Percentiles rank a stretch among this genome's conserved stretches.
These are phyloP conservation scores for Clarias magur DNA, from an alignment of 2,113 vertebrate species.

Conservation along the genomic window DNA sequence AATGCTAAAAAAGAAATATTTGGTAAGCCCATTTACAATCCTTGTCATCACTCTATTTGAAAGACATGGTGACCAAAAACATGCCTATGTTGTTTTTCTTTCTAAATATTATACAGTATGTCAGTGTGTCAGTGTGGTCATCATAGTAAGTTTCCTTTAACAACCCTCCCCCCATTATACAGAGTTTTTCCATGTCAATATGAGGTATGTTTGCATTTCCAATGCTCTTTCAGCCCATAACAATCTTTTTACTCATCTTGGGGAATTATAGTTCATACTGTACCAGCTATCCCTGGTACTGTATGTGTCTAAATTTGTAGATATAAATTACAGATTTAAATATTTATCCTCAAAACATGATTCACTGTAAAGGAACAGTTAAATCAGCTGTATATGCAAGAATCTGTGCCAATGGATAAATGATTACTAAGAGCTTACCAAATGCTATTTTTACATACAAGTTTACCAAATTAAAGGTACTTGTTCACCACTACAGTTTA, in stretches of 20 bases:
- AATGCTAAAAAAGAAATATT: not conserved
- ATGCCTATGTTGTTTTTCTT: not conserved
- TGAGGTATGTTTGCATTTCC: not conserved
- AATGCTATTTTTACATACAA: slow-evolving; percentile 45
- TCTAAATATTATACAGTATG: not conserved
- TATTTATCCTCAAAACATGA: not conserved
- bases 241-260: not conserved
- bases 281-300: not conserved
- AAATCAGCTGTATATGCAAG: not conserved
- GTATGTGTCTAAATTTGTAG: not conserved
- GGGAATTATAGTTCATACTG: not conserved
- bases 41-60: not conserved
- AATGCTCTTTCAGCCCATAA: not conserved
- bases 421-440: slow-evolving; percentile 15
- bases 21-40: not conserved
- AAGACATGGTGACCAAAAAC: not conserved
- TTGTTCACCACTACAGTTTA: slow-evolving; percentile 12
- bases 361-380: not conserved
- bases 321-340: not conserved
- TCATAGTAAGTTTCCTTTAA: slow-evolving; percentile 16
- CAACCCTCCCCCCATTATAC: not conserved
- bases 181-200: not conserved
- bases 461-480: slow-evolving; percentile 39
- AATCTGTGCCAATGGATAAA: not conserved
- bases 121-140: not conserved